Evolutionary conservation across 2,113 vertebrate genomes (phyloP), one percentile per base, ranked within the genome.

Genomic region (Eclectus roratus): DNA sequence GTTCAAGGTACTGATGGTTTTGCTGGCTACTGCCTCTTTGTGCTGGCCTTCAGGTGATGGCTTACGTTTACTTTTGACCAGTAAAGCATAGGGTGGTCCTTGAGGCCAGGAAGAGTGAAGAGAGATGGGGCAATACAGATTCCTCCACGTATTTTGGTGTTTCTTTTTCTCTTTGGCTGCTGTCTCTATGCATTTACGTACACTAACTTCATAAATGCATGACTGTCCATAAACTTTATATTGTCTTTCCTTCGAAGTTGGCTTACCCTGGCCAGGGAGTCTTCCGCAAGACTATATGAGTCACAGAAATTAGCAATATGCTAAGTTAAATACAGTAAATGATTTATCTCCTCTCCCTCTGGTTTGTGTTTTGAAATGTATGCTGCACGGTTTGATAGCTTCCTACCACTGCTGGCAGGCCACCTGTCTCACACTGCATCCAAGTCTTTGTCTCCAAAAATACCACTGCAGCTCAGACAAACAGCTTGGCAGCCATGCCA

Each of bases 361-460:
- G 94, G 61, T 95, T 74, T 94, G 80, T 96, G 91, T 95, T 93
- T 93, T 86, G 83, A 91, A 97, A 89, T 94, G 94, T 93, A 87
- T 11, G 17, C 82, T 70, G 87, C 94, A 0, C 91, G 41, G 96
- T 94, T 96, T 96, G 97, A 89, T 92, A 95, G 95, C 92, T 97
- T 97, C 94, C 89, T 96, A 91, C 88, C 91, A 90, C 91, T 86
- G 93, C 93, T 95, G 96, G 94, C 96, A 97, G 95, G 95, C 96
- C 96, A 97, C 96, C 96, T 97, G 97, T 97, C 94, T 95, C n/a
- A 11, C 63, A 33, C 41, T 2, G 0, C 2, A 2, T 83, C 91
- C 96, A 96, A 96, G 82, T 80, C 93, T 94, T 96, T 96, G 94
- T 94, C 96, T 97, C 96, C 96, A 97, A 96, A 97, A 97, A 97